phyloP scores from a whole-genome alignment of 2,113 vertebrate species.

The Hippocampus zosterae region DNA sequence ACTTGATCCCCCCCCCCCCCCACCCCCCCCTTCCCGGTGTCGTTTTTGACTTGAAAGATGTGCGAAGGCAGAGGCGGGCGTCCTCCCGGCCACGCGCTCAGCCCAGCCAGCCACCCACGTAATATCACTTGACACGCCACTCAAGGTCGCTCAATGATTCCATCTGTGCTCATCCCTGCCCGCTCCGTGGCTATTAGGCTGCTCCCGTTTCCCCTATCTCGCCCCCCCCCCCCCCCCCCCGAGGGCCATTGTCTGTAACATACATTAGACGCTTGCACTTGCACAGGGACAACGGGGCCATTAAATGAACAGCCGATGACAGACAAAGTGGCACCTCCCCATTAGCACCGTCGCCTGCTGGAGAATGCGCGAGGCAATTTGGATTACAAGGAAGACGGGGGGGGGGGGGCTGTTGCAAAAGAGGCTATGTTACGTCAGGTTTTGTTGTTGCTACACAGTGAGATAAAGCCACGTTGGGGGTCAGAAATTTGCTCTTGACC shows the following conservation, averaged over 20 bases:
- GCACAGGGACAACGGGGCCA: slow-evolving; percentile 49
- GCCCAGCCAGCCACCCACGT: slow-evolving; percentile 58
- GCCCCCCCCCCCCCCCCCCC: slow-evolving; percentile 64
- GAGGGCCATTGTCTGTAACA: slow-evolving; percentile 62
- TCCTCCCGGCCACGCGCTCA: slow-evolving; percentile 26
- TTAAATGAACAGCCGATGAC: slow-evolving; percentile 67
- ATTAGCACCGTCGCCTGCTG: slow-evolving; percentile 46
- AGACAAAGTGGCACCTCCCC: slow-evolving; percentile 66
- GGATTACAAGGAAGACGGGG: not conserved
- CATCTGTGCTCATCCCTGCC: slow-evolving; percentile 53
- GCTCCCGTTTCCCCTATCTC: slow-evolving; percentile 59
- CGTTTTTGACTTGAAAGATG: slow-evolving; percentile 16
- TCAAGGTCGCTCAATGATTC: slow-evolving; percentile 73
- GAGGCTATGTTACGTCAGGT: not conserved
- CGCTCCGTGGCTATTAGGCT: slow-evolving; percentile 62
- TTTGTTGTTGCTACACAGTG: not conserved
- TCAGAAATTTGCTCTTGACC: no score
- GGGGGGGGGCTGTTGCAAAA: slow-evolving; percentile 6
- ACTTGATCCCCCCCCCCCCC: not conserved
- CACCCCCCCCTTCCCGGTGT: not conserved
- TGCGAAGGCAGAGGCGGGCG: slow-evolving; percentile 23
- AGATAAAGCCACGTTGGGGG: not conserved
- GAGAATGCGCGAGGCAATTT: slow-evolving; percentile 37
- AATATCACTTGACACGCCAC: slow-evolving; percentile 72
- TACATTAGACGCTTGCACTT: slow-evolving; percentile 67